Conservation (phyloP, 1,140 invertebrate genomes). For the Phocides pigmalion region DNA sequence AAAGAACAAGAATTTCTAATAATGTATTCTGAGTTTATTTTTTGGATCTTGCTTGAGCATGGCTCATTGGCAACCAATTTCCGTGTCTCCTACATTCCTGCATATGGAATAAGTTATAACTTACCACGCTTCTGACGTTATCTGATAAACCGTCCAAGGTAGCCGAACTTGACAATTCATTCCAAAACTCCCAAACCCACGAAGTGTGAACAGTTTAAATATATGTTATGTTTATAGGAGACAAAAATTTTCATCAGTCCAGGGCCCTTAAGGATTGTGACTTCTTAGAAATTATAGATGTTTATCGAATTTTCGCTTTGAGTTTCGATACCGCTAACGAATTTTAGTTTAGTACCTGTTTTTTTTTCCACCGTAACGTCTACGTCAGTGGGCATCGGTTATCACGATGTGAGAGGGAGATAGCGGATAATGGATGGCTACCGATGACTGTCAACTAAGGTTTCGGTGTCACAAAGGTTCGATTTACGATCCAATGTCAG, state of each 20-base stretch:
- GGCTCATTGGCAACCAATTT: constrained; percentile 61
- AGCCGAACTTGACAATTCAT: constrained; percentile 65
- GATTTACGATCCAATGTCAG: constrained; percentile 46
- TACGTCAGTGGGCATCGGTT: constrained; percentile 56
- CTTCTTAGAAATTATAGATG: constrained; percentile 77
- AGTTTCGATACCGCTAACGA: constrained; percentile 70
- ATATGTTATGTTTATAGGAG: constrained; percentile 56
- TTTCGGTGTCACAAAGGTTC: constrained; percentile 44
- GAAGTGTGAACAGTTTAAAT: constrained; percentile 74
- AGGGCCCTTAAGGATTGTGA: constrained; percentile 47
- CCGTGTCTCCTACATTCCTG: constrained; percentile 61
- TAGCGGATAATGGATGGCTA: constrained; percentile 71
- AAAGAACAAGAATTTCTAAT: constrained; percentile 24
- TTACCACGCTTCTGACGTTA: constrained; percentile 52
- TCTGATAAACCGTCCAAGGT: constrained; percentile 51
- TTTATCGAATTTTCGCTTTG: constrained; percentile 70
- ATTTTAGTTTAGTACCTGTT: constrained; percentile 65
- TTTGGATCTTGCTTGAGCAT: constrained; percentile 40
- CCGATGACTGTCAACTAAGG: constrained; percentile 57
- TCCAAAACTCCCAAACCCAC: constrained; percentile 51
- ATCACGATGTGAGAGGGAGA: constrained; percentile 62
- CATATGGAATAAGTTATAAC: constrained; percentile 64
- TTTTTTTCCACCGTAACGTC: constrained; percentile 54
- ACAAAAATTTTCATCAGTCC: constrained; percentile 58
- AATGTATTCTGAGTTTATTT: constrained; percentile 30